Percentiles rank a stretch among this genome's conserved stretches.
phyloP scores from a whole-genome alignment of 2,888 invertebrate genomes.

The Andrena dorsata region DNA sequence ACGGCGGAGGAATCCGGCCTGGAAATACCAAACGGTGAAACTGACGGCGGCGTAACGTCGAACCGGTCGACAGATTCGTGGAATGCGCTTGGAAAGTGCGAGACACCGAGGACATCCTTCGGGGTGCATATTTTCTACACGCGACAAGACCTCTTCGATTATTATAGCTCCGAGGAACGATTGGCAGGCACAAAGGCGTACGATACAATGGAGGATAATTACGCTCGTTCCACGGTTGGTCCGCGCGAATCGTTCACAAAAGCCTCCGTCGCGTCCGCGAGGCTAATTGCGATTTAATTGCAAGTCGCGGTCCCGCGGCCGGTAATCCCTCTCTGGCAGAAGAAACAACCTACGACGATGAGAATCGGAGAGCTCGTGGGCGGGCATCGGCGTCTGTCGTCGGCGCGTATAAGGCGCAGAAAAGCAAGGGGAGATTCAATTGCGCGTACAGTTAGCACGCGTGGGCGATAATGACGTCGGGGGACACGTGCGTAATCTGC shows the following conservation, averaged over 20 bases:
- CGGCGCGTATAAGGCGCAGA: conserved; percentile 41
- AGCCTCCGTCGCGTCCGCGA: conserved; percentile 13
- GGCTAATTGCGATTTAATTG: conserved; percentile 59
- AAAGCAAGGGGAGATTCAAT: conserved; percentile 75
- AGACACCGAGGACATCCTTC: not conserved
- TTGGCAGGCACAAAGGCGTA: not conserved
- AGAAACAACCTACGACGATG: not conserved
- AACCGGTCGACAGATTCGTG: conserved; percentile 4
- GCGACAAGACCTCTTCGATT: too few relatives aligned
- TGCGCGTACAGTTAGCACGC: conserved; percentile 78
- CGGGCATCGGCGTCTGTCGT: conserved; percentile 61
- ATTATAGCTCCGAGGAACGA: not conserved
- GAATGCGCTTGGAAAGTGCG: conserved; percentile 36
- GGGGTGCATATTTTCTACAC: not conserved
- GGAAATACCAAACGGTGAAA: conserved; percentile 21
- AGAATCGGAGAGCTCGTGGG: conserved; percentile 52
- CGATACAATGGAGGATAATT: conserved; percentile 26
- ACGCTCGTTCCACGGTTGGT: not conserved
- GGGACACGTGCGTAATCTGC: conserved; percentile 54
- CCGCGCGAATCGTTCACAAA: conserved; percentile 16
- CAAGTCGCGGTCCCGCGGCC: conserved; percentile 9
- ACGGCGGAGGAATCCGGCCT: conserved; percentile 6
- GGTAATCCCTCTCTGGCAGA: conserved; percentile 2
- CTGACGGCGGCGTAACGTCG: not conserved
- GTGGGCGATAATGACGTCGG: conserved; percentile 80